phyloP scores from a whole-genome alignment of 2,113 vertebrate species.

The Solea senegalensis region DNA sequence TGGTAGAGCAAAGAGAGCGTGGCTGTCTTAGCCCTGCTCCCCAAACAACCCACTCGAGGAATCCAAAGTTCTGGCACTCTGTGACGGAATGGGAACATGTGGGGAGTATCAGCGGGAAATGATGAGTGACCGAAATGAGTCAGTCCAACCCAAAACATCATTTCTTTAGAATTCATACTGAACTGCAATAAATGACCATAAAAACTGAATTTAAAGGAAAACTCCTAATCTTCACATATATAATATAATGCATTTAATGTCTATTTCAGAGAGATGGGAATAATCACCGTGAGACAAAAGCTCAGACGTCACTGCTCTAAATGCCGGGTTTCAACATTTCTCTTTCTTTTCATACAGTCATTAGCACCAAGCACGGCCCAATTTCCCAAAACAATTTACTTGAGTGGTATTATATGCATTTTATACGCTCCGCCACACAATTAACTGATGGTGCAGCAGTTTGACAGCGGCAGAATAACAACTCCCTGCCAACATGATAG shows the following conservation, averaged over 20 bases:
- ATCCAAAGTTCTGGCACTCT: slow-evolving; percentile 49
- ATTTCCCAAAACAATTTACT: neutral
- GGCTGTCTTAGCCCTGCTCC: slow-evolving; percentile 67
- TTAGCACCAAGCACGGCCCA: neutral
- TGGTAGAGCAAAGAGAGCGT: slow-evolving; percentile 50
- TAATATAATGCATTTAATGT: neutral
- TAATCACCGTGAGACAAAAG: neutral
- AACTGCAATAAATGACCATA: slow-evolving; percentile 6
- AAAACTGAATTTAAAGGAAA: neutral
- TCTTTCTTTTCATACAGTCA: neutral
- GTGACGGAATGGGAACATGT: slow-evolving; percentile 42
- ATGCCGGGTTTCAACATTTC: neutral
- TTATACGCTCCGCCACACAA: neutral
- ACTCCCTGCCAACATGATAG: neutral
- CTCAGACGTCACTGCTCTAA: neutral
- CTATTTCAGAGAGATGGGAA: neutral
- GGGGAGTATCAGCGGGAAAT: slow-evolving; percentile 30
- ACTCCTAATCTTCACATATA: neutral
- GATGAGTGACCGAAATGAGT: slow-evolving; percentile 33
- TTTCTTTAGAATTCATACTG: slow-evolving; percentile 10
- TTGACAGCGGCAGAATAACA: neutral
- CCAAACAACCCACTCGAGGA: slow-evolving; percentile 47
- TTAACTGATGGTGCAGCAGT: neutral
- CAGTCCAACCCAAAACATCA: slow-evolving; percentile 20
- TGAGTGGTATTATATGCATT: neutral